Evolutionary conservation across 2,888 invertebrate species (phyloP), one percentile per base, ranked within the genome.

Genomic region (Dolichopus griseipennis): DNA sequence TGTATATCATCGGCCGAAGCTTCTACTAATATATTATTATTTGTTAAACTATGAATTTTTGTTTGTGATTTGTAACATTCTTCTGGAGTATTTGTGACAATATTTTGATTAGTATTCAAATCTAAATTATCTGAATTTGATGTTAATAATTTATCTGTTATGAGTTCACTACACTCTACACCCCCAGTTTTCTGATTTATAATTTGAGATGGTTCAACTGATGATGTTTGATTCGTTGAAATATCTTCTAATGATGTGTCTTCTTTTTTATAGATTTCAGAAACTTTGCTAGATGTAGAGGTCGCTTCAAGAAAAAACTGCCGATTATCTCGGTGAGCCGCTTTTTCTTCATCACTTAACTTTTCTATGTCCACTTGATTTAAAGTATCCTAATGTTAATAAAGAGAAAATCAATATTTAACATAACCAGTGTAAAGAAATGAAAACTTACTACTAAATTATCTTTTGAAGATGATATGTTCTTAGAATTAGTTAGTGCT

Each of bases 311-410:
- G 52, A 52, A 52, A 52, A 52, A 52, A 52, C 52, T 52, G 52
- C 52, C 52, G 52, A 6, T 15, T 15, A n/a, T 52, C 33, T 22
- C 27, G 52, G 37, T 64, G 37, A 8, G 64, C 64, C 3, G 75
- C 75, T 74, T 78, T 77, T 72, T 76, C 77, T 74, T 78, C 76
- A 71, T 76, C 77, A 71, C 76, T 76, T 74, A 77, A 72, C 70
- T 76, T 76, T 69, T 76, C 75, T 68, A 75, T 74, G 73, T 76
- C 75, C 72, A n/a, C 2, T 74, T 75, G 72, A 75, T 76, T 73
- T 76, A 76, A 75, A 75, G 75, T 75, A 75, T 76, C 76, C 73
- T 76, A 75, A 71, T 69, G 72, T 72, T 76, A 76, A 75, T 75
- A 75, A 67, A 71, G n/a, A 72, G 71, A 18, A 52, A 52, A 52